Base-by-base conservation (phyloP, 2,113 vertebrate species). In the Rallus limicola region DNA sequence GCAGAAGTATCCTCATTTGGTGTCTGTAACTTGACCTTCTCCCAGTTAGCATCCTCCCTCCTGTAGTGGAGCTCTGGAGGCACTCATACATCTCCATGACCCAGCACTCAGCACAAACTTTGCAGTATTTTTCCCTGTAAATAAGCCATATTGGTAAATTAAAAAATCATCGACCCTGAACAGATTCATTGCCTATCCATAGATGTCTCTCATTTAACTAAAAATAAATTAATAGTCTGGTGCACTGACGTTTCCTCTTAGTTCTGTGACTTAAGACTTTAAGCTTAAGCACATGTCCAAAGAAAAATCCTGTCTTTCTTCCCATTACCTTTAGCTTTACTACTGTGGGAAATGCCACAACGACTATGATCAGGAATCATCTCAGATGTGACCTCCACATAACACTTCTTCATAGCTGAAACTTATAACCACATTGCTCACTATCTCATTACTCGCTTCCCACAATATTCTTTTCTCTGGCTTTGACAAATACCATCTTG, bases 401-500 rank as follows among this genome's bases (percentile, higher is more conserved):
- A 86, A 65, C 38, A 53, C 38, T 88, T 84, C 34, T 82, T 78
- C 64, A 75, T 23, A 67, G 88, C 29, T 83, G 64, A 90, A 88
- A 82, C 68, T 67, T 59, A 58, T 13, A 87, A 70, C 63, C 2
- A 1, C 50, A 80, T 94, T 79, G 71, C 56, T 96, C 91, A 71
- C 60, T 44, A 40, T 81, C 55, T 90, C 65, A 59, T 80, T 86
- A 93, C 56, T 83, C 74, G 34, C 55, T 91, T 95, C 79, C 88
- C 65, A 77, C 72, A 92, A 56, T 74, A 86, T 81, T 93, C 52
- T 8, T 92, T 90, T 71, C 79, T 62, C 71, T 48, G 85, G 42
- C 90, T 95, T 94, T 96, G 93, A 92, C 90, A 96, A 94, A 94
- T 70, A 70, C 60, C 59, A 52, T 90, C 87, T 93, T 94, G 85